Percentiles rank a stretch among this genome's conserved stretches.
These are phyloP conservation scores for Physella acuta DNA, from an alignment of 1,140 invertebrate species.

Conservation along the genomic window DNA sequence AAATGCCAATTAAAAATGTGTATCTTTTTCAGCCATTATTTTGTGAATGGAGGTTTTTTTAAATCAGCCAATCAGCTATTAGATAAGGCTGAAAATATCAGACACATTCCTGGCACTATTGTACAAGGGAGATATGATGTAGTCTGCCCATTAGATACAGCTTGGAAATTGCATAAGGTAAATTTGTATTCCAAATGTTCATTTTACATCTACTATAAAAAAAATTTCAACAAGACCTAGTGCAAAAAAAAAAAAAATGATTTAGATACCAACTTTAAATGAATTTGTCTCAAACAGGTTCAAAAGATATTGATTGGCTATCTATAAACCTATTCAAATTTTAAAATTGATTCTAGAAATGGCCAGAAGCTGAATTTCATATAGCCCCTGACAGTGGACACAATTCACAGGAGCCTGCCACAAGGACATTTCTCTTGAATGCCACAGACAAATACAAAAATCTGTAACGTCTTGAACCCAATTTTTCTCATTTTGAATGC, in stretches of 20 bases:
- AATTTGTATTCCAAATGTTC: neutral
- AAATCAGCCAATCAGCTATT: slow-evolving; percentile 46
- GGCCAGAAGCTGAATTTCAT: slow-evolving; percentile 50
- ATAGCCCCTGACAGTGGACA: slow-evolving; percentile 53
- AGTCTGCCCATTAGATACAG: slow-evolving; percentile 53
- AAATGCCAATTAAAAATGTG: slow-evolving; percentile 2
- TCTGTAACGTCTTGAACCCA: too few relatives aligned
- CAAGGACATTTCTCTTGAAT: slow-evolving; percentile 28
- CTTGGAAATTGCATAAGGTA: slow-evolving; percentile 57
- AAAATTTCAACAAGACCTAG: neutral
- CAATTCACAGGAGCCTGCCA: slow-evolving; percentile 42
- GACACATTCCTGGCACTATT: slow-evolving; percentile 54
- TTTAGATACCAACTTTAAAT: neutral
- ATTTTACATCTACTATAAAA: neutral
- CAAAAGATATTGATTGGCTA: neutral
- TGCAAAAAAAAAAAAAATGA: neutral
- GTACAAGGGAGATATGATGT: slow-evolving; percentile 58
- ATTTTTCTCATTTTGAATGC: too few relatives aligned
- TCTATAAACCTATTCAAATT: neutral
- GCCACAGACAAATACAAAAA: slow-evolving; percentile 42
- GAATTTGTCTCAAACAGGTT: neutral
- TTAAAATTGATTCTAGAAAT: slow-evolving; percentile 33
- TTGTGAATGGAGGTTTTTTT: slow-evolving; percentile 55
- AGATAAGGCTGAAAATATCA: slow-evolving; percentile 52
- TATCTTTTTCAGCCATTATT: slow-evolving; percentile 52